phyloP scores from a whole-genome alignment of 2,797 vertebrate genomes.

The Rallus crepitans region DNA sequence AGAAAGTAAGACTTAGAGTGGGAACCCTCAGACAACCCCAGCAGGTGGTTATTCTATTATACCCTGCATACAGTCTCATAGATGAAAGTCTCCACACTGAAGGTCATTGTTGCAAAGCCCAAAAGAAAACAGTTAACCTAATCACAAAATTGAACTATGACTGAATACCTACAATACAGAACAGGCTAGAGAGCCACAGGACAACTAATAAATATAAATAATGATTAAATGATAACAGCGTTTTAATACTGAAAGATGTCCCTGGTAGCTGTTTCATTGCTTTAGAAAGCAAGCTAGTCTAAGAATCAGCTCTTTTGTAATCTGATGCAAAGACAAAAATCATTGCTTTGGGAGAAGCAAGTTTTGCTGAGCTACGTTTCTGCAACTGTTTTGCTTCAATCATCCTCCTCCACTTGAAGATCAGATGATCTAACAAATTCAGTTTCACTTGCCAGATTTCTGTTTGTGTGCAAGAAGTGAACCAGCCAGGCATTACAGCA shows the following conservation, averaged over 20 bases:
- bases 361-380: not conserved
- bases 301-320: not conserved
- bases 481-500: not conserved
- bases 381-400: not conserved
- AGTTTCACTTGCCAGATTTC: constrained; percentile 5
- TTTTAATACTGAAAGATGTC: not conserved
- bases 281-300: not conserved
- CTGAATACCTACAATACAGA: not conserved
- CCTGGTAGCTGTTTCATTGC: not conserved
- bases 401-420: not conserved
- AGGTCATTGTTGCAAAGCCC: not conserved
- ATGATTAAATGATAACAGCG: not conserved
- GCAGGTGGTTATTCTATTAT: not conserved
- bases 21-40: not conserved
- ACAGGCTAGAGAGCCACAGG: not conserved
- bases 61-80: too few relatives aligned
- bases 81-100: not conserved
- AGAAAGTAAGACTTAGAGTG: not conserved
- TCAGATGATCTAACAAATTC: not conserved
- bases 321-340: not conserved
- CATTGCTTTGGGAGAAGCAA: not conserved
- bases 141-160: not conserved
- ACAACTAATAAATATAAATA: not conserved
- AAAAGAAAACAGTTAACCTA: not conserved
- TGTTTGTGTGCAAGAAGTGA: not conserved